A percentile compares a stretch with the other conserved stretches of the same genome.
phyloP scores from a whole-genome alignment of 1,140 invertebrate species.

The Hirudo medicinalis region DNA sequence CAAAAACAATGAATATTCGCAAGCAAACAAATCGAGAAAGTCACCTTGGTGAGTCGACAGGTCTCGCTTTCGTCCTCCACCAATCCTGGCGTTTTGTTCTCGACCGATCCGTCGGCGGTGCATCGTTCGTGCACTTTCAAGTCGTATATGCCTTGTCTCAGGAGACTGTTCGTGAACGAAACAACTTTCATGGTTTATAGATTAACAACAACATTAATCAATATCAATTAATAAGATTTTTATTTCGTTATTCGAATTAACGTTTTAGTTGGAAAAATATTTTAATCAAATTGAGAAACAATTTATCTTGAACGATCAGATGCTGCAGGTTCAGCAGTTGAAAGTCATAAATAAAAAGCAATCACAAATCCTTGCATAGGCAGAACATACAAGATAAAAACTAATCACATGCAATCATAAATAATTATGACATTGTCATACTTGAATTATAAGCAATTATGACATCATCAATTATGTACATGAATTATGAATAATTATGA shows the following conservation, averaged over 20 bases:
- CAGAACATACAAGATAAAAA: too few relatives aligned
- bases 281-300: background rate
- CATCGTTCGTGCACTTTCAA: slow-evolving; percentile 45
- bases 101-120: slow-evolving; percentile 56
- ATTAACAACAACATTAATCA: too few relatives aligned
- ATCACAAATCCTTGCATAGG: too few relatives aligned
- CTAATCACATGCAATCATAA: too few relatives aligned
- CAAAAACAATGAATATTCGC: background rate
- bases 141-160: slow-evolving; percentile 47
- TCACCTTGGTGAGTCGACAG: slow-evolving; percentile 65
- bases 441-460: too few relatives aligned
- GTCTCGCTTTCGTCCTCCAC: slow-evolving; percentile 67
- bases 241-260: too few relatives aligned
- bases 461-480: background rate
- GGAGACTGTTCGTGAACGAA: slow-evolving; percentile 9
- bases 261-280: background rate
- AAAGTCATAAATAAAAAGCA: too few relatives aligned
- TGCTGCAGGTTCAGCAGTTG: background rate
- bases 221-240: too few relatives aligned
- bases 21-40: background rate
- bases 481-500: background rate
- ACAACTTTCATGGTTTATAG: too few relatives aligned
- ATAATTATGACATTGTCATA: too few relatives aligned
- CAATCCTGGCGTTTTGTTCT: slow-evolving; percentile 69
- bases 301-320: background rate